Evolutionary conservation across 2,888 invertebrate species (phyloP).

Genomic region (Harpalus rufipes): DNA sequence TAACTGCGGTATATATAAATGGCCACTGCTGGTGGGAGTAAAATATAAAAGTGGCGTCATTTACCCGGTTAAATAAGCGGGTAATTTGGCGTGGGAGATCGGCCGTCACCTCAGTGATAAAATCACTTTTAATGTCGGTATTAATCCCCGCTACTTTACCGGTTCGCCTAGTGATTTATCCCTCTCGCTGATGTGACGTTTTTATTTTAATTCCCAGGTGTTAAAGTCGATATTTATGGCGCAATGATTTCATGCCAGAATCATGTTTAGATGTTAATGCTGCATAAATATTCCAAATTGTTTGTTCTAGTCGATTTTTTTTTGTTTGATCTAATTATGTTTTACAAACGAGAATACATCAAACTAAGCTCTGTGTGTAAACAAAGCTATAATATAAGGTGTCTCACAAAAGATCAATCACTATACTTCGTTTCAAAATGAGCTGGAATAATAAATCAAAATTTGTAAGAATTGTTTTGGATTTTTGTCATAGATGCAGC

Average conservation of each 20-base stretch:
- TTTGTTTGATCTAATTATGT: background rate
- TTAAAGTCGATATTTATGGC: slow-evolving; percentile 13
- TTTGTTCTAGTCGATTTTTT: background rate
- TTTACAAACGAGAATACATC: background rate
- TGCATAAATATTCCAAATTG: slow-evolving; percentile 3
- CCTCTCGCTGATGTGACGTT: slow-evolving; percentile 2
- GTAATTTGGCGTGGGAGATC: slow-evolving; percentile 43
- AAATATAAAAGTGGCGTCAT: slow-evolving; percentile 43
- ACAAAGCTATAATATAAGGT: background rate
- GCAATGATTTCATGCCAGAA: slow-evolving; percentile 1
- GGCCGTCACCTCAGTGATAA: slow-evolving; percentile 46
- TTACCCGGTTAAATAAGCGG: slow-evolving; percentile 29
- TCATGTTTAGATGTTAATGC: background rate
- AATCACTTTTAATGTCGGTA: slow-evolving; percentile 57
- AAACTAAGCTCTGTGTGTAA: background rate
- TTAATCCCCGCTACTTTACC: slow-evolving; percentile 33
- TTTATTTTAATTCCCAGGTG: slow-evolving; percentile 4
- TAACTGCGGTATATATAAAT: slow-evolving; percentile 18
- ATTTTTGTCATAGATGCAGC: too few relatives aligned
- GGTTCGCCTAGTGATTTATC: slow-evolving; percentile 43
- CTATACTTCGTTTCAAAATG: too few relatives aligned
- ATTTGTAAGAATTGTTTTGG: too few relatives aligned
- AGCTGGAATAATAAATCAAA: too few relatives aligned
- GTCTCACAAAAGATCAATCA: too few relatives aligned
- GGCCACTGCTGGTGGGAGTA: background rate